Evolutionary conservation across 2,888 invertebrate species (phyloP).

Genomic region (Agrochola litura): DNA sequence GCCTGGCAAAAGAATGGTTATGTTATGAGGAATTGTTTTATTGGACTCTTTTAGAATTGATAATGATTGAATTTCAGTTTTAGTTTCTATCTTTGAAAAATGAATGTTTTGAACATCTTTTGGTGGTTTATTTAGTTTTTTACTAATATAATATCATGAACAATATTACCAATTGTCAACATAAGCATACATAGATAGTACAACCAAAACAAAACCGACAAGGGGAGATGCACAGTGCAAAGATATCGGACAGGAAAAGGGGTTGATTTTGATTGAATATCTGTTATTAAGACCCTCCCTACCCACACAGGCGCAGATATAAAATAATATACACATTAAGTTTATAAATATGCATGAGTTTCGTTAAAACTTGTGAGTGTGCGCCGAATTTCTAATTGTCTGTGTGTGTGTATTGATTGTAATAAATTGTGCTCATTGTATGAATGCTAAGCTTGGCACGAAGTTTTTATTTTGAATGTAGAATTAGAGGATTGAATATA

Average conservation of each 20-base stretch:
- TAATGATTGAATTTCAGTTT: neutral
- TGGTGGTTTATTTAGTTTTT: neutral
- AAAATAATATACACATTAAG: conserved; percentile 88
- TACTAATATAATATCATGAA: conserved; percentile 15
- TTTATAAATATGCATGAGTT: conserved; percentile 90
- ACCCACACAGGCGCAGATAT: conserved; percentile 84
- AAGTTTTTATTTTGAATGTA: conserved; percentile 44
- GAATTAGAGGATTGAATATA: conserved; percentile 23
- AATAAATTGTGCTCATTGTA: conserved; percentile 69
- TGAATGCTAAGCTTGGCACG: conserved; percentile 51
- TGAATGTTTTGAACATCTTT: neutral
- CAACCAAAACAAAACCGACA: conserved; percentile 79
- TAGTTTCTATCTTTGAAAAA: neutral
- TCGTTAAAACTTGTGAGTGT: conserved; percentile 84
- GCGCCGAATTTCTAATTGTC: conserved; percentile 71
- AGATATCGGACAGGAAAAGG: conserved; percentile 89
- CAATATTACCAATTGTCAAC: conserved; percentile 48
- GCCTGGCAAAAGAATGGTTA: neutral
- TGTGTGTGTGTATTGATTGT: conserved; percentile 71
- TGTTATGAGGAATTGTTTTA: neutral
- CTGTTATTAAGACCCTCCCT: conserved; percentile 88
- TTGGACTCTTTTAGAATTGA: neutral
- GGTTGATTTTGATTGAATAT: conserved; percentile 91
- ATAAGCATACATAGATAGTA: conserved; percentile 60
- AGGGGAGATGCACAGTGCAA: conserved; percentile 86